Conservation (phyloP, 2,113 vertebrate genomes). For the Bubalus kerabau region DNA sequence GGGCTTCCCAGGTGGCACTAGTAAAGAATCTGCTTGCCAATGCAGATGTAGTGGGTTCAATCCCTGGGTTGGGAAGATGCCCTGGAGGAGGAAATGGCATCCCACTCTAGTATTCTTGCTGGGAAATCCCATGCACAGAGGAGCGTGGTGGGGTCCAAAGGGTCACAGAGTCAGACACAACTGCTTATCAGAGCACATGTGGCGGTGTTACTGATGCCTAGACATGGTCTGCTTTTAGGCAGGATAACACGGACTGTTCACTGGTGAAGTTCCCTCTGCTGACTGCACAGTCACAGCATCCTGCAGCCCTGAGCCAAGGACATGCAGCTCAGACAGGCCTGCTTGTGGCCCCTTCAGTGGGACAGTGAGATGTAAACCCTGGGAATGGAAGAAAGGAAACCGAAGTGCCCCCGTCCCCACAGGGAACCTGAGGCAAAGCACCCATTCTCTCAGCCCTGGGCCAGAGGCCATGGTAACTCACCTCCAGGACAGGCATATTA, state of each 20-base stretch:
- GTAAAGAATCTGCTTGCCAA: not conserved
- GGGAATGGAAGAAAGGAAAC: not conserved
- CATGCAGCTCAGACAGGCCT: too few species aligned
- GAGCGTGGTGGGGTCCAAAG: not conserved
- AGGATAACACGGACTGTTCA: too few species aligned
- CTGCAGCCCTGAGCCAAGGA: not conserved
- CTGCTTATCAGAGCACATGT: not conserved
- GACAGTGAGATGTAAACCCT: too few species aligned
- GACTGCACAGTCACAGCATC: not conserved
- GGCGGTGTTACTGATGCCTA: not conserved
- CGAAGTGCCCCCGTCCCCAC: too few species aligned
- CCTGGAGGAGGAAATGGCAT: not conserved
- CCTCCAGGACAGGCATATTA: not conserved
- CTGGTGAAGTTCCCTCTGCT: rapidly evolving
- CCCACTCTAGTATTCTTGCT: not conserved
- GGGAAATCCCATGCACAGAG: not conserved
- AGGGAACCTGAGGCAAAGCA: not conserved
- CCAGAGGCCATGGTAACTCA: not conserved
- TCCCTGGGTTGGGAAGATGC: not conserved
- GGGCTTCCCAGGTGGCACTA: not conserved
- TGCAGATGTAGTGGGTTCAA: not conserved
- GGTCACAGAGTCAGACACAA: not conserved
- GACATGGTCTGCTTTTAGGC: not conserved
- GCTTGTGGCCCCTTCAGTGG: not conserved
- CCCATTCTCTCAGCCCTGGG: not conserved